phyloP scores from a whole-genome alignment of 2,797 vertebrate species.

The Trichosurus vulpecula region DNA sequence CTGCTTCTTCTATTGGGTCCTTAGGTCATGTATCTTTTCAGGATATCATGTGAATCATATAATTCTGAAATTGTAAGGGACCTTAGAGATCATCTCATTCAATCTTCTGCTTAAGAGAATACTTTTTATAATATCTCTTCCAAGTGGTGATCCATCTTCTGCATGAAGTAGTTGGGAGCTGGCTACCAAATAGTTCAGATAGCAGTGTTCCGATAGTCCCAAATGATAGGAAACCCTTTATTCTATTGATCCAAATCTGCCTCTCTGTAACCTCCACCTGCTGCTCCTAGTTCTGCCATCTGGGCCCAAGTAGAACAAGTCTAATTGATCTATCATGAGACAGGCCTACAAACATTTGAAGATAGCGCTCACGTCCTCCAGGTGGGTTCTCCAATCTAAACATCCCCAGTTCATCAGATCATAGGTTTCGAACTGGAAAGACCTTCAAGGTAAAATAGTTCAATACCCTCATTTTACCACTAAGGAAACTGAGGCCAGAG shows the following conservation, averaged over 20 bases:
- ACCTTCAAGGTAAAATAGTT: neutral
- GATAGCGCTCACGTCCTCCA: neutral
- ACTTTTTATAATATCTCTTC: neutral
- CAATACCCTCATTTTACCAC: neutral
- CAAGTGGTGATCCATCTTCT: neutral
- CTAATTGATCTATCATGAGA: too few species aligned
- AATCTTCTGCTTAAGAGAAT: neutral
- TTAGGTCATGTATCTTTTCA: conserved; percentile 57
- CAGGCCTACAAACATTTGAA: neutral
- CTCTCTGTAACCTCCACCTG: neutral
- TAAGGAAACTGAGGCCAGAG: neutral
- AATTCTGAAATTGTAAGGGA: neutral
- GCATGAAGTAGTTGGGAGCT: neutral
- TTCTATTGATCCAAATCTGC: neutral
- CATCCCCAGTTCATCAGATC: neutral
- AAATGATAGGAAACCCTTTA: neutral
- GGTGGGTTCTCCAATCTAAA: neutral
- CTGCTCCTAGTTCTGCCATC: neutral
- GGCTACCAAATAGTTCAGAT: neutral
- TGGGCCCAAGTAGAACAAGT: neutral
- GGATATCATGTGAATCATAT: conserved; percentile 60
- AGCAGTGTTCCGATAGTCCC: neutral
- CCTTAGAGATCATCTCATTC: neutral
- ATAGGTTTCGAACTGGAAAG: neutral
- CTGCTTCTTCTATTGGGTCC: conserved; percentile 50